phyloP scores from a whole-genome alignment of 2,797 vertebrate genomes.

The Podarcis lilfordi region DNA sequence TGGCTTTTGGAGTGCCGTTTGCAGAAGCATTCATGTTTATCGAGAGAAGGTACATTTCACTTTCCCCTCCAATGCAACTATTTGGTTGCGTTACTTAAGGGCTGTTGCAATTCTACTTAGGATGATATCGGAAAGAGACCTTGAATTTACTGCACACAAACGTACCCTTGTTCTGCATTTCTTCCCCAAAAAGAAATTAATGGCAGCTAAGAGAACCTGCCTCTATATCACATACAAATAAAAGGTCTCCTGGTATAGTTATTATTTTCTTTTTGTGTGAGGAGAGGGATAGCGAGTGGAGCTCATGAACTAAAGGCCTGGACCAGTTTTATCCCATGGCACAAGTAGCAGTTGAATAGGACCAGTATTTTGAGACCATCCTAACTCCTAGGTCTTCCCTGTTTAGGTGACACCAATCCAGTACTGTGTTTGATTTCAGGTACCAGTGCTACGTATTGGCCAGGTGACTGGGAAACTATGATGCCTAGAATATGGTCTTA shows the following conservation, averaged over 20 bases:
- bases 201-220: neutral
- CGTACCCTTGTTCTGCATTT: neutral
- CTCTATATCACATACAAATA: neutral
- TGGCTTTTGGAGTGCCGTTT: neutral
- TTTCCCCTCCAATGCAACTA: neutral
- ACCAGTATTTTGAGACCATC: neutral
- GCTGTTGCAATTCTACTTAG: neutral
- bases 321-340: neutral
- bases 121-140: neutral
- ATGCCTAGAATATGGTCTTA: neutral
- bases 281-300: neutral
- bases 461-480: neutral
- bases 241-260: neutral
- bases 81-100: neutral
- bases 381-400: neutral
- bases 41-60: neutral
- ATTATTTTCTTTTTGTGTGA: neutral
- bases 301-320: neutral
- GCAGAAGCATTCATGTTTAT: neutral
- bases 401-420: neutral
- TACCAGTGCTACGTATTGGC: neutral
- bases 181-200: neutral
- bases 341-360: neutral
- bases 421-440: neutral
- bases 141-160: neutral